phyloP scores from a whole-genome alignment of 1,140 invertebrate species.

The Rhyacophila brunnea region DNA sequence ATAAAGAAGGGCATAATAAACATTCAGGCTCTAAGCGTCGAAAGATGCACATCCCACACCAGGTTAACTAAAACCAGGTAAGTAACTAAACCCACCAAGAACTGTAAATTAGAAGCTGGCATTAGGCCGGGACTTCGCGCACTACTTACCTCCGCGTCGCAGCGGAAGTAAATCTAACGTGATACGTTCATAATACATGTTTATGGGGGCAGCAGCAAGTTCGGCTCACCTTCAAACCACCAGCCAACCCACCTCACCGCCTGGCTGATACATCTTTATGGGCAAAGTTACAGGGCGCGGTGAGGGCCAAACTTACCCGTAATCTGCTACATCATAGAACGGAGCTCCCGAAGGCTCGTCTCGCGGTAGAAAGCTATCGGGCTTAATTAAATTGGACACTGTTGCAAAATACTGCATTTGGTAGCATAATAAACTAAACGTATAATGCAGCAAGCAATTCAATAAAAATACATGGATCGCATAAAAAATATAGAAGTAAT shows the following conservation, averaged over 20 bases:
- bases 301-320: constrained; percentile 80
- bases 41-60: too few relatives aligned
- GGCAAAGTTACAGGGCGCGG: constrained; percentile 5
- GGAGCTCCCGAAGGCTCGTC: too few relatives aligned
- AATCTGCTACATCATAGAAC: too few relatives aligned
- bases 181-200: constrained; percentile 22
- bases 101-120: constrained; percentile 6
- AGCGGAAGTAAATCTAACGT: constrained; percentile 23
- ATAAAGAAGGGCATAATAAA: too few relatives aligned
- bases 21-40: too few relatives aligned
- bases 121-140: constrained; percentile 3
- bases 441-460: too few relatives aligned
- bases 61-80: background rate
- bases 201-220: constrained; percentile 6
- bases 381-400: too few relatives aligned
- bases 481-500: too few relatives aligned
- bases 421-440: too few relatives aligned
- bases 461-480: too few relatives aligned
- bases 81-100: constrained; percentile 2
- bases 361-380: too few relatives aligned
- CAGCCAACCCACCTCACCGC: background rate
- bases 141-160: constrained; percentile 8
- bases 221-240: background rate
- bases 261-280: constrained; percentile 16
- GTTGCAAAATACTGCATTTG: too few relatives aligned